Evolutionary conservation across 1,140 invertebrate species (phyloP).

Genomic region (Cyrtorhinus lividipennis): DNA sequence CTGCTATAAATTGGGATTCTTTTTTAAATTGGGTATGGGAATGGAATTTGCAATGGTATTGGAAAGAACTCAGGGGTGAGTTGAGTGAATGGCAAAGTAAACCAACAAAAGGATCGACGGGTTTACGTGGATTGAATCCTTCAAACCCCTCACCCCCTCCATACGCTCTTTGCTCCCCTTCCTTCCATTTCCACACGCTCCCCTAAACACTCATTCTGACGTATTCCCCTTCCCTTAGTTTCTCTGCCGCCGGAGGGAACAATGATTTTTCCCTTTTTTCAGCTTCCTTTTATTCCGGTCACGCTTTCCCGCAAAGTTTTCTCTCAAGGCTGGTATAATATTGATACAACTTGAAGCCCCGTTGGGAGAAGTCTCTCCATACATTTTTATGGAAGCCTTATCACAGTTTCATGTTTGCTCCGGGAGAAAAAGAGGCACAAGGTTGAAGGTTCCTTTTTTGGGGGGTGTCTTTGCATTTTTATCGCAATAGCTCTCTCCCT

Average conservation of each 20-base stretch:
- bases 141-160: neutral
- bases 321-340: neutral
- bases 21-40: no score
- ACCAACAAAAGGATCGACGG: neutral
- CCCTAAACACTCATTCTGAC: neutral
- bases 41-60: no score
- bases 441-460: neutral
- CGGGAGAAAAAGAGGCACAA: neutral
- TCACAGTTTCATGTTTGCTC: conserved; percentile 25
- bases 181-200: no score
- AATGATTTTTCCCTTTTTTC: no score
- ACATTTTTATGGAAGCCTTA: conserved; percentile 25
- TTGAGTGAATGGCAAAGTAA: neutral
- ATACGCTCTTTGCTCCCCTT: neutral
- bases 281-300: conserved; percentile 26
- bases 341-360: conserved; percentile 22
- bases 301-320: conserved; percentile 32
- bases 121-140: neutral
- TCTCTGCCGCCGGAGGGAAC: no score
- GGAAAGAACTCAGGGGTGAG: no score
- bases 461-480: no score
- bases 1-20: no score
- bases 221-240: neutral
- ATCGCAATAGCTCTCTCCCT: no score
- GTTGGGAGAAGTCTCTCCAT: conserved; percentile 15